Conservation (phyloP, 2,888 invertebrate species). For the Iphiclides podalirius region DNA sequence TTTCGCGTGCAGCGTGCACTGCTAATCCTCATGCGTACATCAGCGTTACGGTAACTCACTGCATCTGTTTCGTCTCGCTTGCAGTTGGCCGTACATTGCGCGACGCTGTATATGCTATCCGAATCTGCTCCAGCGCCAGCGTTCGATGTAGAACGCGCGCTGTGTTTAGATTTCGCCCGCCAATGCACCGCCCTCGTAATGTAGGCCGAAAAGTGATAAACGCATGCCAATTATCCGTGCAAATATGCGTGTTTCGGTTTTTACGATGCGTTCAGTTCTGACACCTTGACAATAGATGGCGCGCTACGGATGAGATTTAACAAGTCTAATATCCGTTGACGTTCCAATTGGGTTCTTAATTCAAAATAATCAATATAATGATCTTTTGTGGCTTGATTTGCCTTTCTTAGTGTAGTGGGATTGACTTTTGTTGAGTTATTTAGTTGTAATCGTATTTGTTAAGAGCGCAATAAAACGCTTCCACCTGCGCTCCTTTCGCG, state of each 20-base stretch:
- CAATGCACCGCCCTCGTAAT: neutral
- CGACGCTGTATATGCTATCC: slow-evolving; percentile 5
- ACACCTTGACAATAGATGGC: too few species aligned
- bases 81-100: slow-evolving; percentile 21
- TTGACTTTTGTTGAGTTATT: too few species aligned
- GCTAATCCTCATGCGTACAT: slow-evolving; percentile 31
- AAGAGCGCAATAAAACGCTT: neutral
- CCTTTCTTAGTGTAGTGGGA: too few species aligned
- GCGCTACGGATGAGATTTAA: too few species aligned
- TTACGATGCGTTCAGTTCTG: too few species aligned
- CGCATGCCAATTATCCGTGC: neutral
- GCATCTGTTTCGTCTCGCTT: slow-evolving; percentile 20
- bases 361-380: too few species aligned
- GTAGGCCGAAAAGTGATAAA: neutral
- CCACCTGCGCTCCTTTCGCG: neutral
- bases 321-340: too few species aligned
- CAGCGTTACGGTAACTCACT: slow-evolving; percentile 33
- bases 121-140: neutral
- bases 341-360: too few species aligned
- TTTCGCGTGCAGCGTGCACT: slow-evolving; percentile 32
- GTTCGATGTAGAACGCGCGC: neutral
- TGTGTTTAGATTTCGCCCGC: neutral
- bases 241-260: neutral
- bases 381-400: too few species aligned
- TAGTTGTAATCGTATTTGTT: too few species aligned